Base-by-base conservation (phyloP, 2,797 vertebrate genomes). In the Oreonectes daqikongensis region DNA sequence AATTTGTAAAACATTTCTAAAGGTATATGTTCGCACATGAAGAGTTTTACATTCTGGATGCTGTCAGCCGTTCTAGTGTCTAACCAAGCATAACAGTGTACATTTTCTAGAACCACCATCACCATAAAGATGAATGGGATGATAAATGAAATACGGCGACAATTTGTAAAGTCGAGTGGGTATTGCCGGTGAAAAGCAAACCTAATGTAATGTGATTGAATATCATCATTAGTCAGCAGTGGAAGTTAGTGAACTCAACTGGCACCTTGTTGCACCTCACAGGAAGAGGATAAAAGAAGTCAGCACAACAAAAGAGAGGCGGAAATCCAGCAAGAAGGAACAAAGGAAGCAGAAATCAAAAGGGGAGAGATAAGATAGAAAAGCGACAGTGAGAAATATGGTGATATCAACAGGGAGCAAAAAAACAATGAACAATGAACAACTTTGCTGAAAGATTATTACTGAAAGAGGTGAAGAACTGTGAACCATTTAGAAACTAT, bases 101-200 rank as follows among this genome's bases (percentile, higher is more conserved):
- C 20, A 48, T 53, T 20, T 20, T 50, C 17, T n/a, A 22, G 22
- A 55, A 26, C 11, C 12, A 55, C 5, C 22, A 6, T 15, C 6
- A 20, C 53, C 12, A 15, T 20, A 55, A n/a, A 57, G 64, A 75
- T 75, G 38, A 28, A 75, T 75, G 74, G 60, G 53, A 60, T n/a
- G 17, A 4, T 15, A 38, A 76, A 76, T 60, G 8, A 59, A 59
- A 60, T 48, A 60, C 50, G 28, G 44, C 53, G 26, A 38, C 73
- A 60, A 24, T 48, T 15, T 60, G 7, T 38, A 14, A 11, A 68
- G 30, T 35, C 32, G 42, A 2, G 59, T 60, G 53, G 2, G 44
- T 38, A 76, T 59, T 55, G 10, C 11, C 11, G 26, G 2, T 32
- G 28, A 20, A 61, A 20, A 20, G 30, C 30, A 14, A 35, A 35